Base-by-base conservation (phyloP, 2,888 invertebrate species). In the Lasioglossum malachurum region DNA sequence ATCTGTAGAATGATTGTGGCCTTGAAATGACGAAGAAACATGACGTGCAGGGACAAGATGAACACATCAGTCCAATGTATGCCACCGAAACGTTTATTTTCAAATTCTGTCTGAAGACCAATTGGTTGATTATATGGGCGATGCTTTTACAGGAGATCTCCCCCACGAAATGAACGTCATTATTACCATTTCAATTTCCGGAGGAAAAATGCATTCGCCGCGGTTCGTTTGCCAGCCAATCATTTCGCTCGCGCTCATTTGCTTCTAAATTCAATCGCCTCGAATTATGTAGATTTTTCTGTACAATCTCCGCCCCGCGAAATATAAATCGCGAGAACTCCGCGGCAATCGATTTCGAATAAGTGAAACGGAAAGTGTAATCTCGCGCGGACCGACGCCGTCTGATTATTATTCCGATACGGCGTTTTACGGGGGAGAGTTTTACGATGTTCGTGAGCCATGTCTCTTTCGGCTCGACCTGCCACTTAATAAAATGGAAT, bases 401-500 rank as follows among this genome's bases (percentile, higher is more conserved):
- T 46, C 35, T 67, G 75, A 76, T 76, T 76, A 76, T 64, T 35
- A 69, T 69, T 60, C 60, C 19, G n/a, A 60, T 44, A 31, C 60
- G 31, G 31, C 8, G 44, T 76, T 76, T 76, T 44, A 64, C 75
- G 23, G 53, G 53, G 64, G 41, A 16, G 31, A 31, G 31, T 57
- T 76, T 76, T 64, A 76, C 75, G 75, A 64, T 12, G 38, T 12
- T 14, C 60, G 19, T 44, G 44, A 41, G 75, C 31, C 27, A 0
- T 44, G 75, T 31, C 19, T 75, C 16, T 75, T 75, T 44, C 23
- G 60, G 60, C 16, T 10, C 23, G 5, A 23, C 38, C 10, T 31
- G 19, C 44, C 60, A 31, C 60, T 64, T 64, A 60, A 64, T 76
- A 76, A 76, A 76, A 76, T 76, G 60, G 41, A 76, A 76, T 76